Evolutionary conservation across 1,140 invertebrate genomes (phyloP), one percentile per base, ranked within the genome.

Genomic region (Cecropterus lyciades): DNA sequence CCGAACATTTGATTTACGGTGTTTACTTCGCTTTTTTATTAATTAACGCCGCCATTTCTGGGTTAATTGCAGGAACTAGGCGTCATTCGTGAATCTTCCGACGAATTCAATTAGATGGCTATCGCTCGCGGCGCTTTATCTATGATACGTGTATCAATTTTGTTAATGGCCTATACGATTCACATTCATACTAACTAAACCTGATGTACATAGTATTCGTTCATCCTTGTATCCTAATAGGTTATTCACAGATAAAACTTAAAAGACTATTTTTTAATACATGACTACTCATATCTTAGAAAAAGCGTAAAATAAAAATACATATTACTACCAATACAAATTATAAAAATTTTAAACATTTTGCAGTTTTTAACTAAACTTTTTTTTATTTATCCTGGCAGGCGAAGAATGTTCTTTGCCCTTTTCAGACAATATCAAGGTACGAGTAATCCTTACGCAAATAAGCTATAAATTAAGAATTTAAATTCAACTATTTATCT

Each of bases 41-140:
- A 66, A 66, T 65, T 53, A 56, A 55, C 46, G 48, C 53, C 56
- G n/a, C n/a, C n/a, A 42, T 40, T 66, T 56, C 10, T 64, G 52
- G 62, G 62, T 64, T 53, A 64, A 53, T 64, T 37, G 30, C 33
- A 30, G 51, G 48, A 53, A 43, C 37, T 30, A 7, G 27, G 24
- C 7, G 24, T 49, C 15, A 6, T 51, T 51, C n/a, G 48, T 49
- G 49, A 30, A 51, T 51, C 24, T 30, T 51, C 24, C 9, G 48
- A 20, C 11, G n/a, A 48, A 49, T 62, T 62, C 46, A 49, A 49
- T 49, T 20, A 49, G 48, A 49, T 49, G 48, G 48, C 11, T 24
- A 49, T 49, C 48, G 48, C 48, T 17, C 20, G 48, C 48, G 48
- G 48, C 48, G 10, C 15, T 20, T 9, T 48, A 17, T 48, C 48